Percentiles rank a stretch among this genome's conserved stretches.
Evolutionary conservation across 1,140 invertebrate genomes (phyloP).

Genomic region (Cheumatopsyche charites): DNA sequence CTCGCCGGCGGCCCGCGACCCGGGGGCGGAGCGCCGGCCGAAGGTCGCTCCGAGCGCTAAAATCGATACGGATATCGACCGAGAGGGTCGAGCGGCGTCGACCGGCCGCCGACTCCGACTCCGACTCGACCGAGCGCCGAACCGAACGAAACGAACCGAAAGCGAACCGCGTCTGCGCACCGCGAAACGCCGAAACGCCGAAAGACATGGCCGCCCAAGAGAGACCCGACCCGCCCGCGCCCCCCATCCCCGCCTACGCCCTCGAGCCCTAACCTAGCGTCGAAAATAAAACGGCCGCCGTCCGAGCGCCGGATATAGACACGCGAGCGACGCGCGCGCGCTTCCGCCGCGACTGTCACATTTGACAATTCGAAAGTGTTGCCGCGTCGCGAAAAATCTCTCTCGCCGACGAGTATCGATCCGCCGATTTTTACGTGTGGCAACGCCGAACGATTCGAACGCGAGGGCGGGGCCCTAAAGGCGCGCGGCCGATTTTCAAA

Average conservation of each 20-base stretch:
- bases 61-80: neutral
- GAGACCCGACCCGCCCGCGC: neutral
- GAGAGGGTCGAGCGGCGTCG: neutral
- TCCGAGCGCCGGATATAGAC: neutral
- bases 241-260: neutral
- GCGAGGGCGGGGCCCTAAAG: no score
- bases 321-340: neutral
- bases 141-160: neutral
- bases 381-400: no score
- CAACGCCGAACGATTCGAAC: no score
- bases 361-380: no score
- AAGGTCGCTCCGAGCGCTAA: no score
- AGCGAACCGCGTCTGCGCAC: neutral
- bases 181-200: neutral
- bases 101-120: neutral
- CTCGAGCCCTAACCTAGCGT: neutral
- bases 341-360: neutral
- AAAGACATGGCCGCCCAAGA: conserved; percentile 2
- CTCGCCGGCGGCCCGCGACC: neutral
- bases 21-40: conserved; percentile 1
- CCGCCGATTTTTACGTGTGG: no score
- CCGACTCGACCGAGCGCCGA: neutral
- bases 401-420: no score
- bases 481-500: no score
- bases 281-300: neutral